These are phyloP conservation scores for Phengaris alcon DNA, from an alignment of 2,888 invertebrate species.

Conservation along the genomic window DNA sequence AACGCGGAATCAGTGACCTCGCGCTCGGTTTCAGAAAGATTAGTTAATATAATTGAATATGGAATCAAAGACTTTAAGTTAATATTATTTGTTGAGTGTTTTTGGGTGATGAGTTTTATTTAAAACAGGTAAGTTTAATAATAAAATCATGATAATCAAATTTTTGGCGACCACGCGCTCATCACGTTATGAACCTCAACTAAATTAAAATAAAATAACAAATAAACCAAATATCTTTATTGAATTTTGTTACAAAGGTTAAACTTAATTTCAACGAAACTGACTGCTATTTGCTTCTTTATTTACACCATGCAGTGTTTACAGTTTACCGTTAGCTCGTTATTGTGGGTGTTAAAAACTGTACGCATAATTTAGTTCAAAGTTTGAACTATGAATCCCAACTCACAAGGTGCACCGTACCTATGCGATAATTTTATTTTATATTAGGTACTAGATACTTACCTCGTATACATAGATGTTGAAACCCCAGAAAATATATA, in stretches of 20 bases:
- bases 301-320: background rate
- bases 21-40: background rate
- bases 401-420: background rate
- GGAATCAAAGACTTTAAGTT: constrained; percentile 6
- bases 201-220: background rate
- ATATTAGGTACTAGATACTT: too few species aligned
- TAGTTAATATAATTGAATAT: background rate
- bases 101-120: background rate
- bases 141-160: background rate
- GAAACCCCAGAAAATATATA: too few species aligned
- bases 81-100: background rate
- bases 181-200: background rate
- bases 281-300: background rate
- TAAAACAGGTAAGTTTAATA: constrained; percentile 11
- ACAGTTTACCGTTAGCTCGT: constrained; percentile 13
- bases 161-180: constrained; percentile 22
- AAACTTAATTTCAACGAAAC: background rate
- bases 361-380: background rate
- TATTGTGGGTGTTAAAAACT: constrained; percentile 11
- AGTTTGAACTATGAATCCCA: background rate
- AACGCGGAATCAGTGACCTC: constrained; percentile 11
- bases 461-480: too few species aligned
- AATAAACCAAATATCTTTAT: background rate
- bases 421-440: too few species aligned
- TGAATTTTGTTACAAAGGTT: background rate